phyloP scores from a whole-genome alignment of 1,140 invertebrate genomes.

The Drosophila prosaltans region DNA sequence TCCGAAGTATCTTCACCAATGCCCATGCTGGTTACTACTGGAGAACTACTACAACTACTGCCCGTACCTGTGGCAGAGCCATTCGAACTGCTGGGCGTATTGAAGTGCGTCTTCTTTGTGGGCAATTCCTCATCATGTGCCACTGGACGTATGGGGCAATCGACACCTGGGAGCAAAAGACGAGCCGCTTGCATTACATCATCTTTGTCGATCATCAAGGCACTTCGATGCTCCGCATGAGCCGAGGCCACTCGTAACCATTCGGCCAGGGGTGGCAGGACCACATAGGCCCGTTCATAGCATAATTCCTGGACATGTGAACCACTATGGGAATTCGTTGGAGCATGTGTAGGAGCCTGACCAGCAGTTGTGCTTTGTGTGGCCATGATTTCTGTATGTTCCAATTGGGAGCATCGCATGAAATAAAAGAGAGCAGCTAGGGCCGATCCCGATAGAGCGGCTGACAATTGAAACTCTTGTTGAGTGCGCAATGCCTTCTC shows the following conservation, averaged over 20 bases:
- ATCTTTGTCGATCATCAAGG: slow-evolving; percentile 91
- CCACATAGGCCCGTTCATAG: slow-evolving; percentile 93
- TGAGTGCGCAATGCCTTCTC: slow-evolving; percentile 87
- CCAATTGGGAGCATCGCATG: slow-evolving; percentile 93
- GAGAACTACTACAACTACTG: slow-evolving; percentile 56
- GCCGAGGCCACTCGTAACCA: slow-evolving; percentile 93
- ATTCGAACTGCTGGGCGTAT: slow-evolving; percentile 21
- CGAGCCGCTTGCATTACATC: slow-evolving; percentile 94
- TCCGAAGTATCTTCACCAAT: slow-evolving; percentile 78
- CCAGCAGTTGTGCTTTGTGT: slow-evolving; percentile 57
- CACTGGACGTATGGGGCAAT: slow-evolving; percentile 91
- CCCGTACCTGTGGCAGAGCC: slow-evolving; percentile 33
- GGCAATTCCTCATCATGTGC: slow-evolving; percentile 84
- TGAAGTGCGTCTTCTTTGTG: slow-evolving; percentile 74
- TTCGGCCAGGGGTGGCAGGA: slow-evolving; percentile 93
- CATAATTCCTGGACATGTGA: slow-evolving; percentile 89
- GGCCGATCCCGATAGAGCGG: slow-evolving; percentile 87
- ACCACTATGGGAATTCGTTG: slow-evolving; percentile 57
- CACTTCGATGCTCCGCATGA: slow-evolving; percentile 92
- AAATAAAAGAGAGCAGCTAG: slow-evolving; percentile 93
- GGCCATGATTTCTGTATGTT: slow-evolving; percentile 83
- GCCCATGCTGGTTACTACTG: slow-evolving; percentile 41
- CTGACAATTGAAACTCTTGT: slow-evolving; percentile 84
- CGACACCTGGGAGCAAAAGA: slow-evolving; percentile 92
- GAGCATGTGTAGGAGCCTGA: slow-evolving; percentile 34